Conservation (phyloP, 1,140 invertebrate species). For the Neoseiulus cucumeris region DNA sequence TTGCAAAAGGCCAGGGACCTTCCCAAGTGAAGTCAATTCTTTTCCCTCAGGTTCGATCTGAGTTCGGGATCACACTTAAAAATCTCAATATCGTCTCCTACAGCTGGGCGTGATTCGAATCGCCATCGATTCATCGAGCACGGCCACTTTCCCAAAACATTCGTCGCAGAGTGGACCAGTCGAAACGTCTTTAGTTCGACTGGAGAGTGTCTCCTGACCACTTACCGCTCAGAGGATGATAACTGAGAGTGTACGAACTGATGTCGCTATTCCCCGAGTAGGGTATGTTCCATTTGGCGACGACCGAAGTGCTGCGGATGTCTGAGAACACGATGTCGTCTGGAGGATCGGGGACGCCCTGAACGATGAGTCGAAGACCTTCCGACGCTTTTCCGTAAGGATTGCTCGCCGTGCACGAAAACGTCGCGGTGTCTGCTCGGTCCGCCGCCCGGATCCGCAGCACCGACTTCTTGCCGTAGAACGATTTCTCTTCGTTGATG, state of each 20-base stretch:
- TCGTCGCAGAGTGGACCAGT: too few species aligned
- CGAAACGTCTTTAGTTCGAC: too few species aligned
- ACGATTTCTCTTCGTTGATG: constrained; percentile 3
- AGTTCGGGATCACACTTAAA: too few species aligned
- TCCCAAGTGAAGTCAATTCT: too few species aligned
- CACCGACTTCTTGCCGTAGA: constrained; percentile 9
- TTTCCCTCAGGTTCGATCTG: too few species aligned
- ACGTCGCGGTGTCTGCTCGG: constrained; percentile 27
- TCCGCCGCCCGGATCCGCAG: not conserved
- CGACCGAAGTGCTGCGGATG: not conserved
- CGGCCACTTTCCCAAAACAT: too few species aligned
- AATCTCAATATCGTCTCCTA: too few species aligned
- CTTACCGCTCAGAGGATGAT: not conserved
- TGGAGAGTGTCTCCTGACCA: too few species aligned
- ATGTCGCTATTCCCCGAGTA: constrained; percentile 22
- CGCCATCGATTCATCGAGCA: too few species aligned
- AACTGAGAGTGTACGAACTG: constrained; percentile 16
- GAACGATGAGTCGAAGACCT: constrained; percentile 16
- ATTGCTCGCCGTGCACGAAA: constrained; percentile 28
- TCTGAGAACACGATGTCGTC: constrained; percentile 4
- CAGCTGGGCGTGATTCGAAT: too few species aligned
- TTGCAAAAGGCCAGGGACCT: too few species aligned
- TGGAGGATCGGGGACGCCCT: constrained; percentile 2
- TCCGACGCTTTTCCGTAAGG: constrained; percentile 23
- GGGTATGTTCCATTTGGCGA: constrained; percentile 17